Conservation (phyloP, 2,888 invertebrate genomes). For the Chrysolina americana region DNA sequence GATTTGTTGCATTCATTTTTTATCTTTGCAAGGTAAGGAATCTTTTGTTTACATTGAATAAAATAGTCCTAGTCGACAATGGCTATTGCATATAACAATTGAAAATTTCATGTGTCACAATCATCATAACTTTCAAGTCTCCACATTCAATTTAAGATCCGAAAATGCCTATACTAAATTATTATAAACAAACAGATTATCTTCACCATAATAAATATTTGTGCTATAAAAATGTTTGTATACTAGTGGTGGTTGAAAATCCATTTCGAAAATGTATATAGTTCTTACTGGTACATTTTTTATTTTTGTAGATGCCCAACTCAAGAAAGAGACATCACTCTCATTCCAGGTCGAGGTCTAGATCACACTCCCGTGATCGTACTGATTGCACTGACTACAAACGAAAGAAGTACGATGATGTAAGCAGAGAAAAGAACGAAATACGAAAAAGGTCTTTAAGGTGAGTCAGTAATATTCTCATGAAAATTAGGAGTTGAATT, state of each 20-base stretch:
- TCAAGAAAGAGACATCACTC: slow-evolving; percentile 86
- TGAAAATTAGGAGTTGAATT: slow-evolving; percentile 14
- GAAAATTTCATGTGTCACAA: slow-evolving; percentile 28
- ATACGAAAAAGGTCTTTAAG: slow-evolving; percentile 75
- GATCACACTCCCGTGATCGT: slow-evolving; percentile 71
- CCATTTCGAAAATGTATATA: neutral
- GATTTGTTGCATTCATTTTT: neutral
- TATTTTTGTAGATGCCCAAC: slow-evolving; percentile 29
- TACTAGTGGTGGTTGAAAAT: neutral
- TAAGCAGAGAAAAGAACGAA: slow-evolving; percentile 75
- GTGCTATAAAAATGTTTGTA: slow-evolving; percentile 20
- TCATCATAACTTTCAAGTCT: slow-evolving; percentile 28
- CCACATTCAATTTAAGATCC: slow-evolving; percentile 9
- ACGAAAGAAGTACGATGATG: slow-evolving; percentile 74
- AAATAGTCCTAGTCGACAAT: slow-evolving; percentile 14
- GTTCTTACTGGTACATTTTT: neutral
- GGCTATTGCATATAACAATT: slow-evolving; percentile 9
- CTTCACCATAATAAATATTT: slow-evolving; percentile 26
- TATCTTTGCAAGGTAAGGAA: neutral
- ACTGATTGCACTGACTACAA: slow-evolving; percentile 76
- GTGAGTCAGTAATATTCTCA: slow-evolving; percentile 69
- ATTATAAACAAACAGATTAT: slow-evolving; percentile 20
- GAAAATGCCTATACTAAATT: slow-evolving; percentile 30
- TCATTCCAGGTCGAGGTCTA: slow-evolving; percentile 75
- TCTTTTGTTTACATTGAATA: slow-evolving; percentile 3